Base-by-base conservation (phyloP, 2,888 invertebrate species). In the Standfussiana lucernea region DNA sequence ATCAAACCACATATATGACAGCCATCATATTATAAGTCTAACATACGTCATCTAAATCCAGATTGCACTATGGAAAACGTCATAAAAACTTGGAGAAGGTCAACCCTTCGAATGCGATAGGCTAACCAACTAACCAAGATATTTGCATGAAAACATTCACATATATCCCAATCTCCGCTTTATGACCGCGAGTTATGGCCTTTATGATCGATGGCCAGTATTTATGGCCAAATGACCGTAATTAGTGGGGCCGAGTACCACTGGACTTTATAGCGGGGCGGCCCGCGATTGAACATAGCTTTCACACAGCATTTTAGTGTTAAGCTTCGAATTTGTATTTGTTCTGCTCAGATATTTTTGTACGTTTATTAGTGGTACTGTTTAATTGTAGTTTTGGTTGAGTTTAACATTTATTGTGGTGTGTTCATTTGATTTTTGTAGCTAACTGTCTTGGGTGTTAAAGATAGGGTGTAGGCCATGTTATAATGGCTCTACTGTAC, bases 151-250 rank as follows among this genome's bases (percentile, higher is more conserved):
- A 83, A 81, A 78, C 83, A 71, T 82, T 83, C 79, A 82, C 77
- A 89, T 84, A 88, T 83, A 77, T 73, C 73, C 86, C 83, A 83
- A 82, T 86, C 84, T 80, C 78, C 72, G 72, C 50, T 92, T 95
- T 95, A 95, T 91, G 92, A 91, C 90, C 91, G 87, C 89, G 80
- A 93, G 94, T 95, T 95, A 95, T 94, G 93, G 92, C 87, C 89
- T 95, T 96, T 96, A 96, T 95, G 95, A 95, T 94, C 92, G 92
- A 95, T 95, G 95, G 93, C 92, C 93, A 90, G 91, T 91, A 91
- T 95, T 95, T 95, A 95, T 94, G 94, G 91, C 89, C 91, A 92
- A 94, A 95, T 94, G 92, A 91, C 91, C 91, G 91, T 95, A 95
- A 96, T 95, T 95, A 95, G 95, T 91, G 89, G 79, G 84, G 90